These are phyloP conservation scores for Spea bombifrons DNA, from an alignment of 2,113 vertebrate genomes.

Conservation along the genomic window DNA sequence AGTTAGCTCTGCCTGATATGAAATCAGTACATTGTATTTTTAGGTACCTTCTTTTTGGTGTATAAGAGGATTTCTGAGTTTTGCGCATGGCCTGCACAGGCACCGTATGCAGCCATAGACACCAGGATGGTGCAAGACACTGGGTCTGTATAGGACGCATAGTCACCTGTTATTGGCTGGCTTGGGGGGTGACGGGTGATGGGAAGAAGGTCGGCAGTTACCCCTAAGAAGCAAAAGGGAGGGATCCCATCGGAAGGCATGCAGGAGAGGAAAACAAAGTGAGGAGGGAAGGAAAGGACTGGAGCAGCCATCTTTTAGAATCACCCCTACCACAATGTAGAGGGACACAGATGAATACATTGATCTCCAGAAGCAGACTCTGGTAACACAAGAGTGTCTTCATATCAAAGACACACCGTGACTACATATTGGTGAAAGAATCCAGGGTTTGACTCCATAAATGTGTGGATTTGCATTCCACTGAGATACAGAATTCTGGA, in stretches of 20 bases:
- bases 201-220: conserved; percentile 32
- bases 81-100: no score
- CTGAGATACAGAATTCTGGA: no score
- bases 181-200: conserved; percentile 40
- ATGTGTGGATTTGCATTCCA: no score
- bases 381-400: no score
- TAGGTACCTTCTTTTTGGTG: no score
- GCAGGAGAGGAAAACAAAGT: conserved; percentile 46
- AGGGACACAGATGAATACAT: neutral
- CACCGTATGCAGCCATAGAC: no score
- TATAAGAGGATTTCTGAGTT: no score
- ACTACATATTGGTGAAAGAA: no score
- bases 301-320: conserved; percentile 4
- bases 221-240: conserved; percentile 43
- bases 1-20: no score
- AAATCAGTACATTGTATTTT: no score
- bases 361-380: neutral
- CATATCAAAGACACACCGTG: no score
- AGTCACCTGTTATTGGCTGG: conserved; percentile 46
- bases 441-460: no score
- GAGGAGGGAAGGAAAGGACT: conserved; percentile 12
- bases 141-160: conserved; percentile 9
- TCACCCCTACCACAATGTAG: neutral
- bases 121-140: neutral
- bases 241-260: conserved; percentile 37